Conservation (phyloP, 2,888 invertebrate species). For the Smittia sp. region DNA sequence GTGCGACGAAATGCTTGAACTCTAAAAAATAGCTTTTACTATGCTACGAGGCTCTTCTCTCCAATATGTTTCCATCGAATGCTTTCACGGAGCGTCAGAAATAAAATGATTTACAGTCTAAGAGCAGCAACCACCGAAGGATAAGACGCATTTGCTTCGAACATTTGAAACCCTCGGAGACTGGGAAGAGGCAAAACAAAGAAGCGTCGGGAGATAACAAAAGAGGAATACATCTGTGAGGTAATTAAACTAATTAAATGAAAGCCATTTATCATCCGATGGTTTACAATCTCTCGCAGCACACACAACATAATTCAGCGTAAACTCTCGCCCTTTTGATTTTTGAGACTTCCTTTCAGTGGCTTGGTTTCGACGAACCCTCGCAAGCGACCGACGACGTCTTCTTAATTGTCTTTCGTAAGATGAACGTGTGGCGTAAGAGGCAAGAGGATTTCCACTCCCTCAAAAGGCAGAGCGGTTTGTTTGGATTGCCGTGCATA, state of each 20-base stretch:
- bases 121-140: neutral
- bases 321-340: neutral
- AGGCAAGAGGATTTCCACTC: neutral
- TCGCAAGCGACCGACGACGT: neutral
- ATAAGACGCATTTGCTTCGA: neutral
- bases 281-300: neutral
- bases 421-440: constrained; percentile 4
- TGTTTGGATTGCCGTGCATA: neutral
- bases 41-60: too few species aligned
- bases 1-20: too few species aligned
- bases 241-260: constrained; percentile 26
- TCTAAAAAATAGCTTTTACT: too few species aligned
- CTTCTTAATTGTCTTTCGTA: neutral
- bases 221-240: constrained; percentile 6
- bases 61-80: neutral
- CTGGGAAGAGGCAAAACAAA: neutral
- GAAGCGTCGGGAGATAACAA: neutral
- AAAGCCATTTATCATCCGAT: constrained; percentile 23
- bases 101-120: neutral
- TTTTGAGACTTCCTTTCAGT: neutral
- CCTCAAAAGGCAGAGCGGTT: neutral
- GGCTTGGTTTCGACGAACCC: neutral
- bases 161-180: neutral
- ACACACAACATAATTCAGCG: constrained; percentile 12
- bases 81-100: neutral